These are phyloP conservation scores for Trachops cirrhosus DNA, from an alignment of 2,797 vertebrate genomes.

Conservation along the genomic window DNA sequence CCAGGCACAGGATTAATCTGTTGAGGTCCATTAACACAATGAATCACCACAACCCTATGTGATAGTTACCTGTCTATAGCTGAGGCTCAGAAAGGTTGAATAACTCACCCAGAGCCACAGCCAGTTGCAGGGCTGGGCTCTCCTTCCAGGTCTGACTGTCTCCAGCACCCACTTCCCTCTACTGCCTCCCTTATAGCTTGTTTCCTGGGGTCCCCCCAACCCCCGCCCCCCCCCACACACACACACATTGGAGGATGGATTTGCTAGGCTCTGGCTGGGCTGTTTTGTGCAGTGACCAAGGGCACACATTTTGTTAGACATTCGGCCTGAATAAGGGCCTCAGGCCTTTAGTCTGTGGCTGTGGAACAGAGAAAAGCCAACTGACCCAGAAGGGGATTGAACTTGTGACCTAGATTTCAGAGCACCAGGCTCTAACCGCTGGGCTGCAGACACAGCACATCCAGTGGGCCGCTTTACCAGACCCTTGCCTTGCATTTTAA, in stretches of 20 bases:
- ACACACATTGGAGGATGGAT: slow-evolving; percentile 30
- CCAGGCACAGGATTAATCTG: neutral
- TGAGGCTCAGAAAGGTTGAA: neutral
- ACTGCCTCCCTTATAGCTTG: neutral
- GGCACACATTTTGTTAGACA: slow-evolving; percentile 71
- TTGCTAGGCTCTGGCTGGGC: slow-evolving; percentile 49
- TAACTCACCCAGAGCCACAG: neutral
- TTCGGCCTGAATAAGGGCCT: slow-evolving; percentile 67
- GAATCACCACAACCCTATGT: neutral
- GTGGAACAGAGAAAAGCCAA: slow-evolving; percentile 65
- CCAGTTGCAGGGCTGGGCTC: no score
- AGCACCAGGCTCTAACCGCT: neutral
- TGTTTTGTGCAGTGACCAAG: slow-evolving; percentile 70
- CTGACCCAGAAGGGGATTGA: slow-evolving; percentile 78
- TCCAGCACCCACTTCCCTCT: neutral
- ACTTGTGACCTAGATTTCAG: slow-evolving; percentile 76
- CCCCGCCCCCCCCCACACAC: neutral
- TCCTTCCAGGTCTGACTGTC: neutral
- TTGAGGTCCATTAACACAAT: neutral
- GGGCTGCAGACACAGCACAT: neutral
- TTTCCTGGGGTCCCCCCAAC: neutral
- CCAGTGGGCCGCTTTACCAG: neutral
- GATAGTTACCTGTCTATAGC: no score
- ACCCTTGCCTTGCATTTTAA: slow-evolving; percentile 56
- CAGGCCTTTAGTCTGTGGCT: slow-evolving; percentile 70